Base-by-base conservation (phyloP, 2,797 vertebrate species). In the Aselliscus stoliczkanus region DNA sequence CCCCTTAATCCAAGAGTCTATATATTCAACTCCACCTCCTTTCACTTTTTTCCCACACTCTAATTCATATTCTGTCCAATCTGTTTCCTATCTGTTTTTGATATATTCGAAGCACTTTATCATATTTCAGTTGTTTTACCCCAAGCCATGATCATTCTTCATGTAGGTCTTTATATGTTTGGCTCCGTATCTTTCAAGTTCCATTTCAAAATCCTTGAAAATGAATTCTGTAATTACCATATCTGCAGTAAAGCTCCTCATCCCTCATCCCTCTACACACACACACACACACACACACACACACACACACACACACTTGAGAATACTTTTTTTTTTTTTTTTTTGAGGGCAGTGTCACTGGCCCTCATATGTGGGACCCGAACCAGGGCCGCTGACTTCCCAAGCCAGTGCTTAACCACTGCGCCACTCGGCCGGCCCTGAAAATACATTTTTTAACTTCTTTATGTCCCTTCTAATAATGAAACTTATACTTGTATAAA, bases 151-250 rank as follows among this genome's bases (percentile, higher is more conserved):
- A 37, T 81, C 15, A 81, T 76, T 81, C 37, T 62, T 77, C 54
- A 70, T 65, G 9, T 21, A 47, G 15, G 13, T 88, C 18, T 62
- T 69, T 27, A 52, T 31, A 64, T n/a, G 2, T 39, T 20, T 54
- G 23, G 12, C 12, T 62, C 25, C 29, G 73, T 85, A 56, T 75
- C 42, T 27, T 81, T 86, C 29, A 88, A 77, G 9, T 73, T 72
- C 27, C 6, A 67, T 77, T 86, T 90, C 39, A 79, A 67, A 75
- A 77, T 37, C 14, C 14, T n/a, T 87, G 56, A 64, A 77, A 77
- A 82, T 77, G 13, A 58, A 83, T 79, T 87, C 67, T 77, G 14
- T 52, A 64, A 60, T 96, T 54, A 60, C 10, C 7, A 12, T 58
- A 62, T 44, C 31, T n/a, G 4, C 56, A 88, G 7, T n/a, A 31